Conservation (phyloP, 2,113 vertebrate genomes). For the Jaculus jaculus region DNA sequence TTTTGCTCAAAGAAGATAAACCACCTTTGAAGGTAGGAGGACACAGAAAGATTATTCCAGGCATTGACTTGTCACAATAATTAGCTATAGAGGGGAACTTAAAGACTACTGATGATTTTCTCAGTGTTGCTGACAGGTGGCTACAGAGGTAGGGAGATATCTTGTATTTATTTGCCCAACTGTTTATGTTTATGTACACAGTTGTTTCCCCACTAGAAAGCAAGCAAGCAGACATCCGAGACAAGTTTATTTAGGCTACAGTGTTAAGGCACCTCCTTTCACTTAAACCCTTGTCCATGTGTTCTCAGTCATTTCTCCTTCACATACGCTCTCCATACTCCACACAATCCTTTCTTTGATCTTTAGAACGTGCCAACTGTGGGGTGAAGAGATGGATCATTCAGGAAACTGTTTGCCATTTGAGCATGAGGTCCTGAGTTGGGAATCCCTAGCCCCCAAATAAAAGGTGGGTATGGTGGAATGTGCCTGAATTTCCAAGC, state of each 20-base stretch:
- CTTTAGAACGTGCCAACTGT: background rate
- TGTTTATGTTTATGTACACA: background rate
- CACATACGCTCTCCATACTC: background rate
- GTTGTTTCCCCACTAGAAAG: too few species aligned
- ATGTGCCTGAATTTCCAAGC: too few species aligned
- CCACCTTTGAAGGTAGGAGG: background rate
- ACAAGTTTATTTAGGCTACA: background rate
- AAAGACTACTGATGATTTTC: background rate
- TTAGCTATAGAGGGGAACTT: background rate
- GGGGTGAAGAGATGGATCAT: too few species aligned
- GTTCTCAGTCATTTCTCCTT: background rate
- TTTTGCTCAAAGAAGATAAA: background rate
- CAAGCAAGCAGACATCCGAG: background rate
- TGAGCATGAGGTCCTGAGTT: too few species aligned
- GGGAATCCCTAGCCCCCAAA: too few species aligned
- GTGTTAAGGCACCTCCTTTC: background rate
- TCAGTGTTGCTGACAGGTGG: background rate
- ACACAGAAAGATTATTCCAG: background rate
- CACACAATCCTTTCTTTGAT: background rate
- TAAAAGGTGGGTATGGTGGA: too few species aligned
- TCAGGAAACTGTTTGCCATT: too few species aligned
- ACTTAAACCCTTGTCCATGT: background rate
- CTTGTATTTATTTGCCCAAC: background rate
- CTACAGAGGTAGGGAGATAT: background rate
- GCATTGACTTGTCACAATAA: background rate